These are phyloP conservation scores for Hydropsyche betteni DNA, from an alignment of 2,888 invertebrate genomes.

Conservation along the genomic window DNA sequence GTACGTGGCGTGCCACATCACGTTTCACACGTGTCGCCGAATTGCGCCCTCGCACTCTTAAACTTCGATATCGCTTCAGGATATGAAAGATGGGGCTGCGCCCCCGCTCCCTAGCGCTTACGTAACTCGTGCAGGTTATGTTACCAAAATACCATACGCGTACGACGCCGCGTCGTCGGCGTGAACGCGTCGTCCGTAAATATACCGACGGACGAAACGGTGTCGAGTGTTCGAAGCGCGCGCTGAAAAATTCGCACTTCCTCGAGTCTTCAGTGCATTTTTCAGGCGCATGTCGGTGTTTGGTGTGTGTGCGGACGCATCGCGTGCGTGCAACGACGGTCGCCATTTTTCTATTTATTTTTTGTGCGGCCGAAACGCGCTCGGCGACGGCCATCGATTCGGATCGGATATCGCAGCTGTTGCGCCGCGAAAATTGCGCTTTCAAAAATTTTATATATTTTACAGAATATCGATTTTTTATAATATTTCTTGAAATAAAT, in stretches of 20 bases:
- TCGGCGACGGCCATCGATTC: background rate
- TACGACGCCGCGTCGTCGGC: background rate
- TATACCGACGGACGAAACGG: background rate
- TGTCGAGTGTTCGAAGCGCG: too few species aligned
- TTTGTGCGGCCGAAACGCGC: conserved; percentile 9
- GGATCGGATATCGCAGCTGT: background rate
- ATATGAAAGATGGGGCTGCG: background rate
- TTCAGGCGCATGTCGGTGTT: background rate
- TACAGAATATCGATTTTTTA: too few species aligned
- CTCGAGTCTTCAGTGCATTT: background rate
- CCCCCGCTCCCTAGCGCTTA: background rate
- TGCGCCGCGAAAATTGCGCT: background rate
- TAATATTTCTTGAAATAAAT: too few species aligned
- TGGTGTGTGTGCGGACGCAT: background rate
- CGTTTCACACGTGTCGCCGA: background rate
- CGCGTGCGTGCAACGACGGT: background rate
- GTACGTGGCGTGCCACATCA: conserved; percentile 1
- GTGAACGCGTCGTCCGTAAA: conserved; percentile 4
- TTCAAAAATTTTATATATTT: background rate
- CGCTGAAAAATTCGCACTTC: too few species aligned
- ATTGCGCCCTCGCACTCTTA: background rate
- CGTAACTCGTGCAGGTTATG: conserved; percentile 46
- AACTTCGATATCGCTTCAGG: background rate
- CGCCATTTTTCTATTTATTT: conserved; percentile 22
- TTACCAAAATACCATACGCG: conserved; percentile 44